phyloP scores from a whole-genome alignment of 1,140 invertebrate species.

The Macrosteles quadrilineatus region DNA sequence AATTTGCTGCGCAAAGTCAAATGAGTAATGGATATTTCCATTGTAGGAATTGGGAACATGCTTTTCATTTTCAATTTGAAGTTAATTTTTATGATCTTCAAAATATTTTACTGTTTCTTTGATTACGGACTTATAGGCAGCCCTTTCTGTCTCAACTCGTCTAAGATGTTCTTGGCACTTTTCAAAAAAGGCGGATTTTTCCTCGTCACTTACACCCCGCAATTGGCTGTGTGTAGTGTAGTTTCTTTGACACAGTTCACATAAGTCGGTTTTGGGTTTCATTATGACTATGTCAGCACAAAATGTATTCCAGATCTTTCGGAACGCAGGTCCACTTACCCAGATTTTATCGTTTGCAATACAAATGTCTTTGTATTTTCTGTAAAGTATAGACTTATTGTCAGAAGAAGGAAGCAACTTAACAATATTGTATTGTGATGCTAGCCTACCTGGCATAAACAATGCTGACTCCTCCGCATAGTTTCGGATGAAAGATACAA shows the following conservation, averaged over 20 bases:
- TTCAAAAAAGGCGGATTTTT: slow-evolving; percentile 25
- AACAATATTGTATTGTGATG: slow-evolving; percentile 8
- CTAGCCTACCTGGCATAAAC: slow-evolving; percentile 21
- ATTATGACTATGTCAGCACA: slow-evolving; percentile 26
- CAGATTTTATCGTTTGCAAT: slow-evolving; percentile 11
- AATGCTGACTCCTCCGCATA: slow-evolving; percentile 28
- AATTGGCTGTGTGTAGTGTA: slow-evolving; percentile 13
- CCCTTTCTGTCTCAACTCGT: slow-evolving; percentile 21
- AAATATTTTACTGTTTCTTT: slow-evolving; percentile 12
- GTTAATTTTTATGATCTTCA: background rate
- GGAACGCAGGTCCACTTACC: slow-evolving; percentile 4
- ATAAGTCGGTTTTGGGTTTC: slow-evolving; percentile 27
- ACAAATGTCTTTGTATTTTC: slow-evolving; percentile 28
- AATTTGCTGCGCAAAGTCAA: slow-evolving; percentile 34
- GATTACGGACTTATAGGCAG: slow-evolving; percentile 15
- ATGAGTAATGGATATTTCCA: slow-evolving; percentile 30
- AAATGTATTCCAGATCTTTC: slow-evolving; percentile 21
- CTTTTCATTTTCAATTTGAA: background rate
- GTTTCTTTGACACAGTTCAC: slow-evolving; percentile 26
- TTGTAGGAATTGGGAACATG: slow-evolving; percentile 7
- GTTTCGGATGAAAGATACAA: slow-evolving; percentile 26
- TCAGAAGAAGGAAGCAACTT: slow-evolving; percentile 30
- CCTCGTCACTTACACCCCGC: background rate
- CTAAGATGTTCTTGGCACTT: slow-evolving; percentile 17
- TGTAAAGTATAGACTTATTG: background rate